Percentiles rank a stretch among this genome's conserved stretches.
Conservation (phyloP, 2,888 invertebrate genomes). For the Zygaena filipendulae region DNA sequence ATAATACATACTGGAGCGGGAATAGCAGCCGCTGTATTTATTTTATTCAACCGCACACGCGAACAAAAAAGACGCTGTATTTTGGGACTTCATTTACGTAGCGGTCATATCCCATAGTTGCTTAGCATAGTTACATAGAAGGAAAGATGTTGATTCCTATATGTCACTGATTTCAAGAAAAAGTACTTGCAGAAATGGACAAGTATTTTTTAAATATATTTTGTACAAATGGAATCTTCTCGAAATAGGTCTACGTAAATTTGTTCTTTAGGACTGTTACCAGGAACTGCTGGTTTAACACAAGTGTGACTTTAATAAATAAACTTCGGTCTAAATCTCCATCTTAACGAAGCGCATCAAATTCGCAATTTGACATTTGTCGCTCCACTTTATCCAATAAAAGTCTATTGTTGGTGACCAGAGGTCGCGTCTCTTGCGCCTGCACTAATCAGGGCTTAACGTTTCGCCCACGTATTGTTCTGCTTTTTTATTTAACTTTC, state of each 20-base stretch:
- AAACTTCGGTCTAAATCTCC: too few species aligned
- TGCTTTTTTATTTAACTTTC: too few species aligned
- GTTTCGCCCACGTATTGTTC: conserved; percentile 50
- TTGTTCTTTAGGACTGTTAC: too few species aligned
- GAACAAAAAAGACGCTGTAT: conserved; percentile 32
- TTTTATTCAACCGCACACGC: conserved; percentile 38
- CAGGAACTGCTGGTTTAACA: too few species aligned
- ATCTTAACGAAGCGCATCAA: conserved; percentile 28
- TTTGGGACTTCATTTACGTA: conserved; percentile 31
- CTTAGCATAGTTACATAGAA: neutral
- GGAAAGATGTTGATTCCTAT: neutral
- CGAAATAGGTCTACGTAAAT: too few species aligned
- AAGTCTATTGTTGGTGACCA: conserved; percentile 49
- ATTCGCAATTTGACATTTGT: conserved; percentile 39
- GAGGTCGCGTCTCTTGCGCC: conserved; percentile 58
- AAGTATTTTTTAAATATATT: too few species aligned
- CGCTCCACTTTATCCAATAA: conserved; percentile 60
- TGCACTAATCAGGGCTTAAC: conserved; percentile 50
- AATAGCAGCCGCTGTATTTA: conserved; percentile 43
- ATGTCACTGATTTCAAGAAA: too few species aligned
- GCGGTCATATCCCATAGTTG: conserved; percentile 13
- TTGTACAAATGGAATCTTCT: too few species aligned
- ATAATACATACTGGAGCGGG: conserved; percentile 45
- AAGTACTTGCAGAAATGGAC: conserved; percentile 5
- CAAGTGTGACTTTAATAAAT: too few species aligned